Percentiles rank a stretch among this genome's conserved stretches.
Conservation (phyloP, 2,113 vertebrate genomes). For the Bothrops jararaca region DNA sequence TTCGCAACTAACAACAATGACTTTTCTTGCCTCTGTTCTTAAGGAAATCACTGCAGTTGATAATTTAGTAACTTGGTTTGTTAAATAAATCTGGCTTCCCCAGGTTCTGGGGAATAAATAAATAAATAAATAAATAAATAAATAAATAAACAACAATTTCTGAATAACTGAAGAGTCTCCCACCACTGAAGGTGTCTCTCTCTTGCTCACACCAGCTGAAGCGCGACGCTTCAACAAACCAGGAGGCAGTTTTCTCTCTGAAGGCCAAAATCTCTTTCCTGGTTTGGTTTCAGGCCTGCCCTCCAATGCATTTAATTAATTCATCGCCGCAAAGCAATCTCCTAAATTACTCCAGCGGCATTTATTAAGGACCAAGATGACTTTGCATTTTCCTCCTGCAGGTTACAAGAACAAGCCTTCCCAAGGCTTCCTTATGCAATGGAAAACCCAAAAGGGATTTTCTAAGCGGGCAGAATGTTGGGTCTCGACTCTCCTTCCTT, state of each 20-base stretch:
- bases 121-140: too few species aligned
- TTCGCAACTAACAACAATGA: too few species aligned
- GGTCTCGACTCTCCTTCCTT: not conserved
- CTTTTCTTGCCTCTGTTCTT: too few species aligned
- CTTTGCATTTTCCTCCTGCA: not conserved
- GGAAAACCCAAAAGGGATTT: not conserved
- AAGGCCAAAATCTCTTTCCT: slow-evolving; percentile 14
- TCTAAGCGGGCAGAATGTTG: not conserved
- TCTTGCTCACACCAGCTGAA: not conserved
- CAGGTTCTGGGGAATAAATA: too few species aligned
- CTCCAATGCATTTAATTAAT: not conserved
- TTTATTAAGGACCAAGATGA: not conserved
- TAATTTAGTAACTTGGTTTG: too few species aligned
- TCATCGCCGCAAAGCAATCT: not conserved
- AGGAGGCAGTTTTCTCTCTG: slow-evolving; percentile 55
- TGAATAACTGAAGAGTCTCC: not conserved
- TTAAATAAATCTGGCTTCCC: too few species aligned
- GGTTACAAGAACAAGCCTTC: not conserved
- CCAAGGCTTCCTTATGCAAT: not conserved
- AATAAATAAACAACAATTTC: too few species aligned
- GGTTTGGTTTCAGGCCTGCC: not conserved
- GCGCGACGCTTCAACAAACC: slow-evolving; percentile 23
- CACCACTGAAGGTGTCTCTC: not conserved
- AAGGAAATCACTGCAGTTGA: too few species aligned
- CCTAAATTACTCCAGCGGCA: not conserved